A percentile compares a stretch with the other conserved stretches of the same genome.
These are phyloP conservation scores for Ranitomeya imitator DNA, from an alignment of 2,113 vertebrate genomes.

Conservation along the genomic window DNA sequence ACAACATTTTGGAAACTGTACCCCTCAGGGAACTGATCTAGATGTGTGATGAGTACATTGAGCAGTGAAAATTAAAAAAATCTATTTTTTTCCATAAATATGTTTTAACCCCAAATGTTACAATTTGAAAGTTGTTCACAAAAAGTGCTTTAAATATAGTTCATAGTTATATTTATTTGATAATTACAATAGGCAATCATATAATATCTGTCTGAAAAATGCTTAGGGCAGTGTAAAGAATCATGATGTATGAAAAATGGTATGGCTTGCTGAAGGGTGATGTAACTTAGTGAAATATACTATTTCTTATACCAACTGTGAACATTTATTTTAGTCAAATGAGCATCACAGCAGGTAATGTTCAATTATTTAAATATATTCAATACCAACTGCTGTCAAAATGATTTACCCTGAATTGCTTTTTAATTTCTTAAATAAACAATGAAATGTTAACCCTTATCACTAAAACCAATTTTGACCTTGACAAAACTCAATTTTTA, in stretches of 20 bases:
- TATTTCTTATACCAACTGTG: slow-evolving; percentile 6
- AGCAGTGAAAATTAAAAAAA: too few species aligned
- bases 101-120: too few species aligned
- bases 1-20: too few species aligned
- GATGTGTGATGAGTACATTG: too few species aligned
- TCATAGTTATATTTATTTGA: not conserved
- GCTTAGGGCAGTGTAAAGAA: slow-evolving; percentile 13
- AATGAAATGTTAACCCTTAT: not conserved
- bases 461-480: not conserved
- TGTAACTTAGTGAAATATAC: not conserved
- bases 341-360: slow-evolving; percentile 11
- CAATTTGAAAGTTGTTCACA: too few species aligned
- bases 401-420: slow-evolving; percentile 7
- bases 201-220: slow-evolving; percentile 4
- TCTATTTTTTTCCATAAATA: too few species aligned
- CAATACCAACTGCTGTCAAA: slow-evolving; percentile 14
- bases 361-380: slow-evolving; percentile 20
- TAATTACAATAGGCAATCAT: not conserved
- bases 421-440: slow-evolving; percentile 1
- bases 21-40: too few species aligned
- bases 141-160: not conserved
- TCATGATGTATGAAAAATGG: slow-evolving; percentile 12
- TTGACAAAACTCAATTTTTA: not conserved
- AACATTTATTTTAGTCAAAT: slow-evolving; percentile 20
- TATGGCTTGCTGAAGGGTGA: slow-evolving; percentile 5